Conservation (phyloP, 2,888 invertebrate species). For the Silvanus unidentatus region DNA sequence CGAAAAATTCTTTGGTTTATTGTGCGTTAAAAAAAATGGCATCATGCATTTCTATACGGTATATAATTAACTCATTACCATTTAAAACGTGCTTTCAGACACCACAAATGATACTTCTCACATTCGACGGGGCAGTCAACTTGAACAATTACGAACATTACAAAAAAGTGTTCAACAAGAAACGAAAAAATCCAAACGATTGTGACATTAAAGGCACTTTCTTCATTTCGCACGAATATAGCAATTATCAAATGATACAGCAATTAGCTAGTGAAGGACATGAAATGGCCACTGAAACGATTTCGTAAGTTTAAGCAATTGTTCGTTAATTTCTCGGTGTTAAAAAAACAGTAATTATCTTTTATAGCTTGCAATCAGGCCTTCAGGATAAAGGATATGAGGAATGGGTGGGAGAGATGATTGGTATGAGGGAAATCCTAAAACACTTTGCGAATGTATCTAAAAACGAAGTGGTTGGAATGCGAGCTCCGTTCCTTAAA, state of each 20-base stretch:
- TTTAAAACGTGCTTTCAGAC: too few species aligned
- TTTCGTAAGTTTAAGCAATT: conserved; percentile 55
- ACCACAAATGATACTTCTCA: conserved; percentile 87
- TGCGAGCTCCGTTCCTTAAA: conserved; percentile 84
- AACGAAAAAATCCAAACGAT: conserved; percentile 81
- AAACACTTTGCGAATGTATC: conserved; percentile 76
- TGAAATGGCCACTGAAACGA: conserved; percentile 70
- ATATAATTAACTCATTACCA: background rate
- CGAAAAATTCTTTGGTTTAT: too few species aligned
- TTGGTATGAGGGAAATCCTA: conserved; percentile 86
- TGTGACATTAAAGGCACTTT: conserved; percentile 87
- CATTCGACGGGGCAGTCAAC: conserved; percentile 91
- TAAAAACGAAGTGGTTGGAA: conserved; percentile 74
- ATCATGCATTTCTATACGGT: too few species aligned
- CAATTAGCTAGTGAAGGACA: conserved; percentile 83
- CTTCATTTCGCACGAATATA: conserved; percentile 86
- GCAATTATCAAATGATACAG: conserved; percentile 91
- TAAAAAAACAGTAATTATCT: conserved; percentile 6
- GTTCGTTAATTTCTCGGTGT: background rate
- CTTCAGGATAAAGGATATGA: conserved; percentile 86
- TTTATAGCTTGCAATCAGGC: conserved; percentile 64
- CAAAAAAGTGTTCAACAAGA: conserved; percentile 74
- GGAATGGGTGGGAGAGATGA: conserved; percentile 92
- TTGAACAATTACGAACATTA: conserved; percentile 86
- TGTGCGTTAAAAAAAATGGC: background rate